Percentiles rank a stretch among this genome's conserved stretches.
phyloP scores from a whole-genome alignment of 2,888 invertebrate species.

The Galeruca laticollis region DNA sequence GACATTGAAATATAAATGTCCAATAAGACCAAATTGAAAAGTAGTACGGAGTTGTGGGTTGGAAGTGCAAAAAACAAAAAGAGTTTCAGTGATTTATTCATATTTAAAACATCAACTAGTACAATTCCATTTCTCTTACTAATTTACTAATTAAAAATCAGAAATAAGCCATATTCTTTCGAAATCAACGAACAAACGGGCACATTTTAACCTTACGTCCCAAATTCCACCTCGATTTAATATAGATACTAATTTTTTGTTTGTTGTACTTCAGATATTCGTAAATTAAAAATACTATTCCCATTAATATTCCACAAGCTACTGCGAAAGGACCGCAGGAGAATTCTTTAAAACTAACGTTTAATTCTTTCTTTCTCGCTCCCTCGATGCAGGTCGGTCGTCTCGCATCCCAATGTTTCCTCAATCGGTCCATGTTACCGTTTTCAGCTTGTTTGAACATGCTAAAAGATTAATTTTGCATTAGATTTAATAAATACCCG shows the following conservation, averaged over 20 bases:
- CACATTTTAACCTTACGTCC: background rate
- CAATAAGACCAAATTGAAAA: no score
- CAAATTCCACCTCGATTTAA: background rate
- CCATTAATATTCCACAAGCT: constrained; percentile 66
- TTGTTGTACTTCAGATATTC: constrained; percentile 59
- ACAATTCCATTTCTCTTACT: background rate
- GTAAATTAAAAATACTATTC: constrained; percentile 62
- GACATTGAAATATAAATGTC: no score
- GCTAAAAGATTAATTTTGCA: constrained; percentile 63
- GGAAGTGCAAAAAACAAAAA: no score
- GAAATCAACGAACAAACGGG: constrained; percentile 15
- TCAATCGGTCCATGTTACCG: constrained; percentile 72
- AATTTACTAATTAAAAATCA: background rate
- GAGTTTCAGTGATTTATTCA: no score
- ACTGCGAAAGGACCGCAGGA: constrained; percentile 71
- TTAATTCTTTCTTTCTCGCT: constrained; percentile 66
- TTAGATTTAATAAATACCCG: background rate
- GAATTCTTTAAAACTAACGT: constrained; percentile 73
- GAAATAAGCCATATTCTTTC: no score
- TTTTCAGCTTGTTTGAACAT: constrained; percentile 72
- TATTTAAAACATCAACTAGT: no score
- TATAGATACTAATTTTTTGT: background rate
- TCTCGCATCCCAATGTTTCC: constrained; percentile 71
- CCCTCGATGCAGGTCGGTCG: constrained; percentile 72
- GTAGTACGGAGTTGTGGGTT: no score